These are phyloP conservation scores for Strix aluco DNA, from an alignment of 2,113 vertebrate genomes.

Conservation along the genomic window DNA sequence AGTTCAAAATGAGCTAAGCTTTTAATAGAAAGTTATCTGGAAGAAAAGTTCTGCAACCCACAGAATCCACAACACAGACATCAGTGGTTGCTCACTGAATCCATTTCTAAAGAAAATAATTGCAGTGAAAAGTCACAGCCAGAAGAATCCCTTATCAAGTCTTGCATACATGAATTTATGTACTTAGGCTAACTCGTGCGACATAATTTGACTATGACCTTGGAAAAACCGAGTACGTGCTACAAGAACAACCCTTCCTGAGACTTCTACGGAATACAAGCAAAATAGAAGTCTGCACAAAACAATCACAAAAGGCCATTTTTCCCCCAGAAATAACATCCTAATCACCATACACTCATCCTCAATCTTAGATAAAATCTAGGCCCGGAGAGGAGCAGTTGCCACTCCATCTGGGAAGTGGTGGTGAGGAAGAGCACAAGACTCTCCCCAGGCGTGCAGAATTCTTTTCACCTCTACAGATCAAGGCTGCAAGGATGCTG, in stretches of 20 bases:
- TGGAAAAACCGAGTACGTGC: not conserved
- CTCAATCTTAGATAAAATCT: not conserved
- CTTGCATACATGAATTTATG: not conserved
- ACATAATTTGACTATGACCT: not conserved
- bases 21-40: not conserved
- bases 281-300: not conserved
- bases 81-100: not conserved
- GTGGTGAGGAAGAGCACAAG: not conserved
- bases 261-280: not conserved
- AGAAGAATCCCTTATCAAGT: not conserved
- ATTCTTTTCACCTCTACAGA: not conserved
- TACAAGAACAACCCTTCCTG: not conserved
- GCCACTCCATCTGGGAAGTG: not conserved
- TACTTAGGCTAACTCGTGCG: not conserved
- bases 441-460: not conserved
- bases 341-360: not conserved
- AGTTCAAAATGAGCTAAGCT: not conserved
- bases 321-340: accelerated
- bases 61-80: not conserved
- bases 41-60: not conserved
- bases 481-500: not conserved
- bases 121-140: not conserved
- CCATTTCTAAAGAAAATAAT: not conserved
- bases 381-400: accelerated
- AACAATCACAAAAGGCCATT: not conserved